phyloP scores from a whole-genome alignment of 2,797 vertebrate genomes.

The Microctenopoma lineatum region DNA sequence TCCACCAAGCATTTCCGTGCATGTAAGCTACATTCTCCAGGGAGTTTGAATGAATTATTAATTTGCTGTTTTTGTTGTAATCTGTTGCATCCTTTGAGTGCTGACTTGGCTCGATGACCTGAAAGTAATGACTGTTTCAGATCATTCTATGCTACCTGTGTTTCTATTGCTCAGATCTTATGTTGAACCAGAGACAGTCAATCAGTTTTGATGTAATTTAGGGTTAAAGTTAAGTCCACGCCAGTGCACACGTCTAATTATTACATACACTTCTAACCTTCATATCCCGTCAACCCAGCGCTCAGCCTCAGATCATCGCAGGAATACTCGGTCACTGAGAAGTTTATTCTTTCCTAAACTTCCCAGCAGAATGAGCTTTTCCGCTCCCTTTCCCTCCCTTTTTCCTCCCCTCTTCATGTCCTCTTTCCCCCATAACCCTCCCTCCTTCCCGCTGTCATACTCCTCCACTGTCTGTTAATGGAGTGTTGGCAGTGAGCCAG shows the following conservation, averaged over 20 bases:
- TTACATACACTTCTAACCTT: neutral
- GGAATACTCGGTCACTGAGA: constrained; percentile 23
- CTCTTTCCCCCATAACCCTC: constrained; percentile 22
- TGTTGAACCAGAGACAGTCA: neutral
- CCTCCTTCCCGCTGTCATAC: constrained; percentile 19
- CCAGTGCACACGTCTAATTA: too few relatives aligned
- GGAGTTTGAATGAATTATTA: constrained; percentile 30
- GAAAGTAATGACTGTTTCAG: neutral
- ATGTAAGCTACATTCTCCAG: neutral
- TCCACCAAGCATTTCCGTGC: neutral
- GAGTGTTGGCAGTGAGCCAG: constrained; percentile 78
- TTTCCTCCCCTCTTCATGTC: constrained; percentile 25
- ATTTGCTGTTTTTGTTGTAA: constrained; percentile 16
- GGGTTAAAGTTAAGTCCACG: too few relatives aligned
- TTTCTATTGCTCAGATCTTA: neutral
- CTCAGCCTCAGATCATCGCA: constrained; percentile 56
- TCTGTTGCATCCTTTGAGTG: neutral
- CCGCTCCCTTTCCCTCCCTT: constrained; percentile 10
- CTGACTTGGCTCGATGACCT: neutral
- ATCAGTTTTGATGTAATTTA: neutral
- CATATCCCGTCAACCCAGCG: constrained; percentile 23
- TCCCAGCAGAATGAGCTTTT: constrained; percentile 5
- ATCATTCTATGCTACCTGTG: too few relatives aligned
- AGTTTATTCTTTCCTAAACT: constrained; percentile 38
- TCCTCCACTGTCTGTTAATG: constrained; percentile 65